Evolutionary conservation across 92 coral and sea anemone species (phyloP).

Genomic region (Scolanthus callimorphus): DNA sequence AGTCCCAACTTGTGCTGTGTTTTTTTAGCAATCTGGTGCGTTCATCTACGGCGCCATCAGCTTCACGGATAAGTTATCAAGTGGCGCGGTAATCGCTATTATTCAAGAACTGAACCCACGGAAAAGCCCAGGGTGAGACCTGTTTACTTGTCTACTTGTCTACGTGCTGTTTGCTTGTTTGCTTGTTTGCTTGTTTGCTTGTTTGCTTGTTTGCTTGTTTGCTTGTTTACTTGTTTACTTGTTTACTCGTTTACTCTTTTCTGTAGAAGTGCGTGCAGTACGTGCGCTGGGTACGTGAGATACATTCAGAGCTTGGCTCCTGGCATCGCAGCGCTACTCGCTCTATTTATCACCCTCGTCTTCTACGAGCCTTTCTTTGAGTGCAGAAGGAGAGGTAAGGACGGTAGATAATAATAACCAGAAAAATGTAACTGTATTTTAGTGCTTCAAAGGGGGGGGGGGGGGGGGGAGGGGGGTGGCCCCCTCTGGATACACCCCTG

Average conservation of each 20-base stretch:
- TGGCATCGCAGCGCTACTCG: conserved; percentile 41
- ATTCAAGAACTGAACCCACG: conserved; percentile 59
- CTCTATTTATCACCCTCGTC: conserved; percentile 22
- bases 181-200: too few relatives aligned
- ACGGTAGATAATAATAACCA: too few relatives aligned
- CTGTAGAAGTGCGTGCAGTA: conserved; percentile 21
- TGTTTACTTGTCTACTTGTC: too few relatives aligned
- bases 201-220: too few relatives aligned
- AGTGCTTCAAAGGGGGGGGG: too few relatives aligned
- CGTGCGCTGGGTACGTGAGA: conserved; percentile 45
- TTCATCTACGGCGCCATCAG: conserved; percentile 63
- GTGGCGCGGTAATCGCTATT: conserved; percentile 56
- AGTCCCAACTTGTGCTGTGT: too few relatives aligned
- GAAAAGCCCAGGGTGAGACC: conserved; percentile 43
- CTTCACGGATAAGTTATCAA: conserved; percentile 57
- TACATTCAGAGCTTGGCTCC: conserved; percentile 60
- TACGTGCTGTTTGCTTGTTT: too few relatives aligned
- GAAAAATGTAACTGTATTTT: too few relatives aligned
- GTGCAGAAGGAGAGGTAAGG: conserved; percentile 40
- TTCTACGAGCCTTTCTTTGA: conserved; percentile 44
- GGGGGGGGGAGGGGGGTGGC: too few relatives aligned
- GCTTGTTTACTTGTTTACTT: too few relatives aligned
- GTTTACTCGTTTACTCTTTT: too few relatives aligned
- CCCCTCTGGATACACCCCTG: too few relatives aligned
- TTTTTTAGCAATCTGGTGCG: conserved; percentile 46